These are phyloP conservation scores for Nipponacmea schrenckii DNA, from an alignment of 2,888 invertebrate genomes.

Conservation along the genomic window DNA sequence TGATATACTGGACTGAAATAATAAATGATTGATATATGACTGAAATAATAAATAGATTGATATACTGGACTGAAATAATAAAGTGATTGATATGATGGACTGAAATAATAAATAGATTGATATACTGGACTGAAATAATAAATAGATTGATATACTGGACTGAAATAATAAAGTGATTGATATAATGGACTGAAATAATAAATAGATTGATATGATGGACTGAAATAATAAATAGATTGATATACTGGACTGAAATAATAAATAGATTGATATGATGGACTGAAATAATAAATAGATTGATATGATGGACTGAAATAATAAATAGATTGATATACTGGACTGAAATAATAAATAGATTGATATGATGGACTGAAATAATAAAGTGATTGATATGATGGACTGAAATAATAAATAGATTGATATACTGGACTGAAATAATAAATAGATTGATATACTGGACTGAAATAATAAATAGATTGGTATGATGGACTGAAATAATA, in stretches of 20 bases:
- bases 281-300: constrained; percentile 12
- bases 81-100: not conserved
- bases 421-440: constrained; percentile 9
- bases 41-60: too few relatives aligned
- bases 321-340: constrained; percentile 9
- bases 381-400: constrained; percentile 3
- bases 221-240: constrained; percentile 6
- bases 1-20: constrained; percentile 12
- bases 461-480: constrained; percentile 8
- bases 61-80: constrained; percentile 11
- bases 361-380: not conserved
- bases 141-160: constrained; percentile 10
- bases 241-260: constrained; percentile 11
- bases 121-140: constrained; percentile 5
- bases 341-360: constrained; percentile 11
- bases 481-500: constrained; percentile 6
- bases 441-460: constrained; percentile 6
- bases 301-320: not conserved
- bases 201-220: constrained; percentile 7
- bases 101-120: constrained; percentile 1
- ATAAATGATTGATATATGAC: not conserved
- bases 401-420: not conserved
- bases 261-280: constrained; percentile 7
- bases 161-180: constrained; percentile 10
- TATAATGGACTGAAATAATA: not conserved